Evolutionary conservation across 2,888 invertebrate species (phyloP).

Genomic region (Tetragnatha montana): DNA sequence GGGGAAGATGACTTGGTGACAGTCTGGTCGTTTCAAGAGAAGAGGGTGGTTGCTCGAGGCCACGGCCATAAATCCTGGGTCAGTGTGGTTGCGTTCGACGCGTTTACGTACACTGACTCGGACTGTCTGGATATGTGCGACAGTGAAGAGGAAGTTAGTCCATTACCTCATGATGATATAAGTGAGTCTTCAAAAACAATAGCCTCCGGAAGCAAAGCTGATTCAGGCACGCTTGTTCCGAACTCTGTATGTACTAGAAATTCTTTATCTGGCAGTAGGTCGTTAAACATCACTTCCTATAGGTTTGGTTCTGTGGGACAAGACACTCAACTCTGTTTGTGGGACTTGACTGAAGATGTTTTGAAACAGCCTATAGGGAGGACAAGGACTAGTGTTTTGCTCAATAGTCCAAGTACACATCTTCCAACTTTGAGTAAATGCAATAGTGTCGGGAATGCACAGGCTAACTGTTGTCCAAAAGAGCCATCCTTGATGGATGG

Average conservation of each 20-base stretch:
- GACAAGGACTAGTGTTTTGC: slow-evolving; percentile 75
- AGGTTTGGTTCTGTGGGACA: slow-evolving; percentile 94
- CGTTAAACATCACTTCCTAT: slow-evolving; percentile 71
- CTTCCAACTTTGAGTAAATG: slow-evolving; percentile 70
- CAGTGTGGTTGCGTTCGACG: slow-evolving; percentile 94
- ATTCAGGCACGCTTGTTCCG: slow-evolving; percentile 58
- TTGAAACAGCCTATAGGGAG: slow-evolving; percentile 81
- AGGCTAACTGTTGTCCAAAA: slow-evolving; percentile 71
- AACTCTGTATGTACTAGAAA: slow-evolving; percentile 70
- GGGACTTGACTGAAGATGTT: slow-evolving; percentile 98
- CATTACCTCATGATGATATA: slow-evolving; percentile 60
- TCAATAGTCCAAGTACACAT: slow-evolving; percentile 72
- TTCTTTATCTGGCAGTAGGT: slow-evolving; percentile 69
- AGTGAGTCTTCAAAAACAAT: slow-evolving; percentile 70
- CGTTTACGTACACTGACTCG: slow-evolving; percentile 82
- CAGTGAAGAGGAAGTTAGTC: slow-evolving; percentile 74
- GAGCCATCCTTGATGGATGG: slow-evolving; percentile 67
- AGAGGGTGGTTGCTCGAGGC: slow-evolving; percentile 95
- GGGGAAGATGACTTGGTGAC: slow-evolving; percentile 99
- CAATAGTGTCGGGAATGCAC: slow-evolving; percentile 70
- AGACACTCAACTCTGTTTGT: slow-evolving; percentile 97
- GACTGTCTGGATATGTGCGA: slow-evolving; percentile 78
- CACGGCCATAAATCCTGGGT: slow-evolving; percentile 99
- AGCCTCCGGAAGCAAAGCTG: slow-evolving; percentile 66
- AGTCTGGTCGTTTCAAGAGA: slow-evolving; percentile 94